A percentile compares a stretch with the other conserved stretches of the same genome.
phyloP scores from a whole-genome alignment of 1,140 invertebrate species.

The Elysia chlorotica region DNA sequence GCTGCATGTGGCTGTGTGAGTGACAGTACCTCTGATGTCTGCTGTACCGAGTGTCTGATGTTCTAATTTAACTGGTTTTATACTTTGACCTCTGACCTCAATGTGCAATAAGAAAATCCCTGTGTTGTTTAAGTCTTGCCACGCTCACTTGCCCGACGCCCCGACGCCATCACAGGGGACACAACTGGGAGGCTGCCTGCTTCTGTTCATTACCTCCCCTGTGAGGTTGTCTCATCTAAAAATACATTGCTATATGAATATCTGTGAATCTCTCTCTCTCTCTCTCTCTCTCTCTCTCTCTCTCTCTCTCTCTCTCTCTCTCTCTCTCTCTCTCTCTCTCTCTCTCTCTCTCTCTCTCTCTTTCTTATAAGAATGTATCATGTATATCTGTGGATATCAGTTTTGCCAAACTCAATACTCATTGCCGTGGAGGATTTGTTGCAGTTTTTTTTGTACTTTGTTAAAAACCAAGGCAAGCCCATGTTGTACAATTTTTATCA shows the following conservation, averaged over 20 bases:
- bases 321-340: slow-evolving; percentile 10
- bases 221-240: too few species aligned
- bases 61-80: too few species aligned
- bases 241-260: not conserved
- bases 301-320: slow-evolving; percentile 8
- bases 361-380: not conserved
- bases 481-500: not conserved
- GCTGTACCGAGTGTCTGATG: too few species aligned
- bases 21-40: too few species aligned
- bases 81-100: too few species aligned
- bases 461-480: not conserved
- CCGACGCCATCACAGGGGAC: too few species aligned
- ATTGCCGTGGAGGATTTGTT: not conserved
- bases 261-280: not conserved
- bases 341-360: slow-evolving; percentile 16
- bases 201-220: too few species aligned
- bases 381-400: not conserved
- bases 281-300: not conserved
- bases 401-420: not conserved
- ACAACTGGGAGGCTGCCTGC: too few species aligned
- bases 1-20: too few species aligned
- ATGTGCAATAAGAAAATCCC: too few species aligned
- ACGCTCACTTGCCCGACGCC: too few species aligned
- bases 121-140: too few species aligned
- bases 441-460: not conserved